phyloP scores from a whole-genome alignment of 2,113 vertebrate species.

The Alouatta palliata region DNA sequence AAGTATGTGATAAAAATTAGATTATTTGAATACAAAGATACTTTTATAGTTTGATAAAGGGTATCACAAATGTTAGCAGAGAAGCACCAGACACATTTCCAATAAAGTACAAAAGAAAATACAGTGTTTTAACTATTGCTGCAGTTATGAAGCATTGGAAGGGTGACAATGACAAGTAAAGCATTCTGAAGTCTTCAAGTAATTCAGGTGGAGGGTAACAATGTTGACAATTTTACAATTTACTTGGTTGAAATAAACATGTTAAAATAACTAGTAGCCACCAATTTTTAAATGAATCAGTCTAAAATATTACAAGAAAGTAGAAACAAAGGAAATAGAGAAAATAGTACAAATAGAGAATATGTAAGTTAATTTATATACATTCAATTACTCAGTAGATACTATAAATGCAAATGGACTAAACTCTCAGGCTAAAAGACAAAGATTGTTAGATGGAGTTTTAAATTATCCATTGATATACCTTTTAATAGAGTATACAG shows the following conservation, averaged over 20 bases:
- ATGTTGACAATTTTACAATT: not conserved
- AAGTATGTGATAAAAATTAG: not conserved
- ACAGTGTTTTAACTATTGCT: not conserved
- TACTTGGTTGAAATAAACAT: not conserved
- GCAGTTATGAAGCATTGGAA: not conserved
- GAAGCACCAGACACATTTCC: not conserved
- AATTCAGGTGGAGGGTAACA: not conserved
- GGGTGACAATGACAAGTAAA: not conserved
- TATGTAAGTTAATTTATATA: not conserved
- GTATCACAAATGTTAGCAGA: not conserved
- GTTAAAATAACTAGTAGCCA: not conserved
- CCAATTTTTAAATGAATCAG: not conserved
- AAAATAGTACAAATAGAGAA: not conserved
- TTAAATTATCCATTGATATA: not conserved
- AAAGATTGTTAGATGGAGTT: not conserved
- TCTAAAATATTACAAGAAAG: conserved; percentile 11
- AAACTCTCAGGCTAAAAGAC: not conserved
- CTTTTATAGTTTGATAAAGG: conserved; percentile 43
- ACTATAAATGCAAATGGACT: conserved; percentile 28
- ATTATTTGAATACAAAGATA: conserved; percentile 19
- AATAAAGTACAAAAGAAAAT: not conserved
- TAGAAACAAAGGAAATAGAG: not conserved
- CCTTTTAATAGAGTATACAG: not conserved
- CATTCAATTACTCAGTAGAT: not conserved
- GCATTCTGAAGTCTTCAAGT: not conserved